Evolutionary conservation across 2,113 vertebrate genomes (phyloP).

Genomic region (Scomber colias): DNA sequence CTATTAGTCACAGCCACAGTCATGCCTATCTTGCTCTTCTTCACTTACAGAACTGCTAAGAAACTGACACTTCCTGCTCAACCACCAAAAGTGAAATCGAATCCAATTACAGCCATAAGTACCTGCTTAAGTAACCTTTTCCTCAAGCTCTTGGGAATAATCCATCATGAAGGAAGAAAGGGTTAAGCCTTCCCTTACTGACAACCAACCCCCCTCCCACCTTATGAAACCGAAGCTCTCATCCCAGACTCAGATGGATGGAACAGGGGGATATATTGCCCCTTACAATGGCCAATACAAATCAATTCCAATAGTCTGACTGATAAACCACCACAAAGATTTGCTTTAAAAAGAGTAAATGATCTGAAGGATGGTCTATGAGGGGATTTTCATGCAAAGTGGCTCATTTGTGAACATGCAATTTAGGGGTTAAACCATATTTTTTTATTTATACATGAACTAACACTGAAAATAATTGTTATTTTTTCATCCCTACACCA

Average conservation of each 20-base stretch:
- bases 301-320: conserved; percentile 16
- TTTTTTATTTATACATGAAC: background rate
- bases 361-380: background rate
- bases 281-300: conserved; percentile 7
- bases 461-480: no score
- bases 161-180: conserved; percentile 52
- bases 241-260: conserved; percentile 32
- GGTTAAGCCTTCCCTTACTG: conserved; percentile 52
- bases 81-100: conserved; percentile 69
- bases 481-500: no score
- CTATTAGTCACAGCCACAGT: conserved; percentile 21
- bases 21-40: conserved; percentile 1
- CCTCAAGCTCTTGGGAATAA: conserved; percentile 44
- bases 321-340: background rate
- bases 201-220: background rate
- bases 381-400: background rate
- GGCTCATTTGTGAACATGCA: background rate
- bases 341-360: conserved; percentile 8
- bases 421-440: background rate
- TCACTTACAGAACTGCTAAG: conserved; percentile 14
- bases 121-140: conserved; percentile 73
- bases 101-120: conserved; percentile 75
- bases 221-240: conserved; percentile 12
- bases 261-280: background rate
- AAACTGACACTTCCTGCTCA: conserved; percentile 32